Percentiles rank a stretch among this genome's conserved stretches.
Evolutionary conservation across 2,888 invertebrate genomes (phyloP).

Genomic region (Drosophila fulvimacula): DNA sequence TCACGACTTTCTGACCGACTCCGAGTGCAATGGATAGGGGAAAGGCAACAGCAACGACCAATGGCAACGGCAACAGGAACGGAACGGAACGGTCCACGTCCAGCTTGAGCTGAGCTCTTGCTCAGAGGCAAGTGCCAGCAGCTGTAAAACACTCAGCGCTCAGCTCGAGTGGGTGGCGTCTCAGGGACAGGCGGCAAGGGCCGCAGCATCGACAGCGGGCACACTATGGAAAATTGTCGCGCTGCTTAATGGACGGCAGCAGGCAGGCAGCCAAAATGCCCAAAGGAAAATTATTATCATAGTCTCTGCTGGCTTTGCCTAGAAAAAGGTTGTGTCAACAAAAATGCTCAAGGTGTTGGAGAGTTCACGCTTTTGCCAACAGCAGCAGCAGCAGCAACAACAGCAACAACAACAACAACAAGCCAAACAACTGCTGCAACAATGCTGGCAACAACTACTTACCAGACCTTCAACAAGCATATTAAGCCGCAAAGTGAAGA

Average conservation of each 20-base stretch:
- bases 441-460: constrained; percentile 69
- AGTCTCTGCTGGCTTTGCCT: constrained; percentile 46
- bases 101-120: constrained; percentile 35
- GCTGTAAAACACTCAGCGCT: constrained; percentile 77
- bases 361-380: constrained; percentile 79
- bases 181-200: constrained; percentile 9
- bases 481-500: constrained; percentile 80
- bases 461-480: constrained; percentile 78
- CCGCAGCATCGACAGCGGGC: constrained; percentile 15
- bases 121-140: constrained; percentile 73
- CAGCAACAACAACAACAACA: constrained; percentile 23
- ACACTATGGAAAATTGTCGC: constrained; percentile 78
- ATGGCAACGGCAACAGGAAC: constrained; percentile 21
- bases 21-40: constrained; percentile 7
- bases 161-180: constrained; percentile 64
- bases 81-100: constrained; percentile 20
- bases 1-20: constrained; percentile 63
- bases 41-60: background rate
- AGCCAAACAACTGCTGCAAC: constrained; percentile 41
- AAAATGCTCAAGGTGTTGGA: constrained; percentile 76
- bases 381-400: constrained; percentile 22
- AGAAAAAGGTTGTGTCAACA: constrained; percentile 78
- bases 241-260: constrained; percentile 76
- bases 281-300: constrained; percentile 76
- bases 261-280: constrained; percentile 53